Conservation (phyloP, 1,140 invertebrate genomes). For the Nomia melanderi region DNA sequence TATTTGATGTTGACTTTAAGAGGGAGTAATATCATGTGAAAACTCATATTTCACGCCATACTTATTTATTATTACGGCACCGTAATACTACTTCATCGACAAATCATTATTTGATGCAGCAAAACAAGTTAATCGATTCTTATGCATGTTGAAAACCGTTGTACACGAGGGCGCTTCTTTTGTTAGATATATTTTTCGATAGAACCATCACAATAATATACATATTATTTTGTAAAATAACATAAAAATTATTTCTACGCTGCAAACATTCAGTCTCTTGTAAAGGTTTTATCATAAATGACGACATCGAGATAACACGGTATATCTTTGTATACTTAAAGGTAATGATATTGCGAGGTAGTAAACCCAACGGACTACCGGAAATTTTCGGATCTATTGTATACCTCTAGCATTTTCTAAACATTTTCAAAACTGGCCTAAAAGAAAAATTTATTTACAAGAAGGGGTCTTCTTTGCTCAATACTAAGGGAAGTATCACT, state of each 20-base stretch:
- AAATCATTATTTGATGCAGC: slow-evolving; percentile 29
- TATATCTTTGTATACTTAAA: not conserved
- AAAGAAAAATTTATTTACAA: no score
- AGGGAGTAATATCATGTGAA: slow-evolving; percentile 79
- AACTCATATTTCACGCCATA: slow-evolving; percentile 78
- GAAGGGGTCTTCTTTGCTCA: no score
- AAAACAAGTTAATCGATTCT: slow-evolving; percentile 23
- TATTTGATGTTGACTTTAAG: slow-evolving; percentile 80
- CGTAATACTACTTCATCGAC: slow-evolving; percentile 51
- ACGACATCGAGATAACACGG: not conserved
- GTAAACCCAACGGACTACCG: no score
- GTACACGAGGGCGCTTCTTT: slow-evolving; percentile 13
- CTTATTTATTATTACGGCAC: slow-evolving; percentile 70
- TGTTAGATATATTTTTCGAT: slow-evolving; percentile 36
- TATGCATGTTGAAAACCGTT: slow-evolving; percentile 16
- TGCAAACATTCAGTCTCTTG: slow-evolving; percentile 6
- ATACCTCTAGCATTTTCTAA: no score
- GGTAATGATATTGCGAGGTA: no score
- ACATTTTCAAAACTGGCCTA: no score
- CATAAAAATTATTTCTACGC: slow-evolving; percentile 25
- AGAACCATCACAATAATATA: not conserved
- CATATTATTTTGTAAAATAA: slow-evolving; percentile 3
- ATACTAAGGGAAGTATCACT: no score
- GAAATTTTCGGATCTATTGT: no score
- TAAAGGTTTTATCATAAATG: not conserved